Evolutionary conservation across 2,797 vertebrate genomes (phyloP).

Genomic region (Podarcis siculus): DNA sequence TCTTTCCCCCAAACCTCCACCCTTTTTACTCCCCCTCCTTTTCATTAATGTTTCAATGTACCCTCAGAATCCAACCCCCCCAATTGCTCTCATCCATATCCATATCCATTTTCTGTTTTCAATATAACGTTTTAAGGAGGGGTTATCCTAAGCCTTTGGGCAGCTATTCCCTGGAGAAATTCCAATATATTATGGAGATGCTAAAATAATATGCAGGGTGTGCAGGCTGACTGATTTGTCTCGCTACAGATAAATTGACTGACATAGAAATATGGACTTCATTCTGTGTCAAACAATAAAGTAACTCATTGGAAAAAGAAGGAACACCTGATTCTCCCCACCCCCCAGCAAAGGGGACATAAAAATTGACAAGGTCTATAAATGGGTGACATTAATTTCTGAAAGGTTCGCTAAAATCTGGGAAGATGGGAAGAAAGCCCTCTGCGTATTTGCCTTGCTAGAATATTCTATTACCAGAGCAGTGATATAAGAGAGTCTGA

Average conservation of each 20-base stretch:
- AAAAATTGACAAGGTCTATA: slow-evolving; percentile 23
- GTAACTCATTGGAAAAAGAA: background rate
- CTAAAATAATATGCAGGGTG: background rate
- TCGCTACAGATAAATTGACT: background rate
- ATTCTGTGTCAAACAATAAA: background rate
- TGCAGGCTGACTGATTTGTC: background rate
- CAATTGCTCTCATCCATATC: background rate
- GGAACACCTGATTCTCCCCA: background rate
- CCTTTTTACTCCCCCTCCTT: background rate
- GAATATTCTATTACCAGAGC: background rate
- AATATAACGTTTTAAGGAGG: background rate
- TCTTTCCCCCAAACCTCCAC: background rate
- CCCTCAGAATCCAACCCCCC: background rate
- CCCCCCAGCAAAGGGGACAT: background rate
- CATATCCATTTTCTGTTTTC: background rate
- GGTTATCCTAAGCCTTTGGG: background rate
- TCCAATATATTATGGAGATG: background rate
- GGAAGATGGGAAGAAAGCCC: background rate
- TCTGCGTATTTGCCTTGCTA: background rate
- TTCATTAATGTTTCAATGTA: background rate
- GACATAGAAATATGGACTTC: slow-evolving; percentile 1
- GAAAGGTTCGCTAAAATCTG: background rate
- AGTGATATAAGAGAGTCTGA: background rate
- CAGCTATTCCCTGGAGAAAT: background rate
- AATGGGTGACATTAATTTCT: slow-evolving; percentile 7